Evolutionary conservation across 1,140 invertebrate species (phyloP), one percentile per base, ranked within the genome.

Genomic region (Gryon sp.): DNA sequence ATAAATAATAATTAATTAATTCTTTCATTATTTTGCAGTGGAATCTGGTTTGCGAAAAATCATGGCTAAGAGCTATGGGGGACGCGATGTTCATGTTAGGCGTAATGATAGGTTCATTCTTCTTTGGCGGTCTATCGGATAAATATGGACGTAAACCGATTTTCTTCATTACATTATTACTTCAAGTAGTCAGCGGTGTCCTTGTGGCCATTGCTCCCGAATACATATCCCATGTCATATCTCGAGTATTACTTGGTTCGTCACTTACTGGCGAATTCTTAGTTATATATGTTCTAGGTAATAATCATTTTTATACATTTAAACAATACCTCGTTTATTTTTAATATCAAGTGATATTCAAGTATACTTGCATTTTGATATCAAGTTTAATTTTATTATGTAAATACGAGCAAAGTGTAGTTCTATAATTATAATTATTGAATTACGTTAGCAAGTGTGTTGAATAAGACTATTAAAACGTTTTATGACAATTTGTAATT

Each of bases 21-120:
- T 41, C 19, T 16, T 41, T 41, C n/a, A n/a, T n/a, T n/a, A n/a
- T 16, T 6, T 90, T 90, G 57, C 80, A 95, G 93, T 96, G 93
- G 90, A 82, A 94, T 78, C 85, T 96, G 76, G 93, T 95, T 9
- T 96, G 95, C 85, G 90, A 91, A 16, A 89, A 86, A 43, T 89
- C 90, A 11, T 93, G 91, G 85, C 80, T 94, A 52, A 87, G 90
- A 46, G 92, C 93, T 5, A 91, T 90, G 12, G 92, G 93, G 5
- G 94, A 95, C 83, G 91, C 94, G 1, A 79, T 95, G 38, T 95
- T 95, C 82, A 95, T 96, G 94, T 84, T 93, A 63, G 95, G 95
- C 48, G 93, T 95, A 32, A 90, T 95, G 76, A 70, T 94, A 68
- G 94, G 95, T 16, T 94, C 94, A 24, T 90, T 96, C 16, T 85